Conservation (phyloP, 2,113 vertebrate species). For the Pseudorasbora parva region DNA sequence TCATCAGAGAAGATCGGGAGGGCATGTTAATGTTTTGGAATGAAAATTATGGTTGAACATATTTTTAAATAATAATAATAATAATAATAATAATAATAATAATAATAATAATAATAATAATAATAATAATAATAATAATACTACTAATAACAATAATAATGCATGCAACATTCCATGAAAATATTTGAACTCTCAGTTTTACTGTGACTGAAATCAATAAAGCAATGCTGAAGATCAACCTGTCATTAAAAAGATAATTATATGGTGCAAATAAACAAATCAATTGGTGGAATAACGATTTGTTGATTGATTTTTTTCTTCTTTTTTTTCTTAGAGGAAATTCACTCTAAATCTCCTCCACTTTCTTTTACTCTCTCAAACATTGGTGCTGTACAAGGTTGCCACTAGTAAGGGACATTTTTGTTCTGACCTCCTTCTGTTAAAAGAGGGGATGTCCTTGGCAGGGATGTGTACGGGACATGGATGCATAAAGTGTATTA, state of each 20-base stretch:
- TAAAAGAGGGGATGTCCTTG: conserved; percentile 76
- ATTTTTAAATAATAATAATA: too few relatives aligned
- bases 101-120: too few relatives aligned
- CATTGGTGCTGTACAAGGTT: conserved; percentile 69
- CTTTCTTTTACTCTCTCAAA: conserved; percentile 54
- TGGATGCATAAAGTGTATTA: conserved; percentile 63
- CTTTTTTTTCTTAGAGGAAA: conserved; percentile 20
- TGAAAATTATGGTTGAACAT: too few relatives aligned
- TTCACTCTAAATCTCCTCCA: neutral
- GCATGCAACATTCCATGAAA: neutral
- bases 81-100: too few relatives aligned
- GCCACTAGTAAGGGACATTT: conserved; percentile 67
- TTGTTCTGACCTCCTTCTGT: conserved; percentile 70
- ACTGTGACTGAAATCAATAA: conserved; percentile 19
- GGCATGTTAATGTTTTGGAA: too few relatives aligned
- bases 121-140: too few relatives aligned
- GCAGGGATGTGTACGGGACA: conserved; percentile 61
- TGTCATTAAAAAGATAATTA: conserved; percentile 37
- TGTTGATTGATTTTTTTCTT: conserved; percentile 18
- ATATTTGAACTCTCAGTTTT: neutral
- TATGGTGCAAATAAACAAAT: conserved; percentile 42
- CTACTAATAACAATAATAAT: too few relatives aligned
- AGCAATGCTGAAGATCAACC: conserved; percentile 15
- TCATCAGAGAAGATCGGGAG: too few relatives aligned
- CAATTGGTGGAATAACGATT: conserved; percentile 32